phyloP scores from a whole-genome alignment of 2,888 invertebrate genomes.

The Sympetrum striolatum region DNA sequence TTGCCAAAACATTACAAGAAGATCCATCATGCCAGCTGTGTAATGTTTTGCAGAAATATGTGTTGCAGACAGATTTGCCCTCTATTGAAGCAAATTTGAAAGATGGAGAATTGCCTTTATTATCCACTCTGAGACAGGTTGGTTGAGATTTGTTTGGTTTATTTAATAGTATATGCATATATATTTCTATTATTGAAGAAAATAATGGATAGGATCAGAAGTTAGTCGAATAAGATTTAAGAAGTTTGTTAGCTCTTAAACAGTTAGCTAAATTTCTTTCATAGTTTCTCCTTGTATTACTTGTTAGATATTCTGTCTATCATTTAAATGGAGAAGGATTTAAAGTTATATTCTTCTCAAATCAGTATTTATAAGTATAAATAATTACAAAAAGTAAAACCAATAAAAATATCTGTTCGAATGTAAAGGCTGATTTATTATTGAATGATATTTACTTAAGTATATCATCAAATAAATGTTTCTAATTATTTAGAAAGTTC shows the following conservation, averaged over 20 bases:
- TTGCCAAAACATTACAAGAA: slow-evolving; percentile 90
- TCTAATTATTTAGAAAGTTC: too few species aligned
- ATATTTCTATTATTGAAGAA: background rate
- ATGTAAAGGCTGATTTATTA: too few species aligned
- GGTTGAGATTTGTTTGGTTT: background rate
- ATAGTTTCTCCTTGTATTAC: background rate
- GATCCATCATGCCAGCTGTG: slow-evolving; percentile 95
- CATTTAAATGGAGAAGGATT: too few species aligned
- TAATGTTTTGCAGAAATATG: slow-evolving; percentile 84
- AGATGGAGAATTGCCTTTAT: slow-evolving; percentile 82
- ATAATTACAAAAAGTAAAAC: too few species aligned
- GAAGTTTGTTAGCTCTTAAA: too few species aligned
- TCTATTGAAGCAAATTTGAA: slow-evolving; percentile 84
- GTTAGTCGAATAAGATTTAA: background rate
- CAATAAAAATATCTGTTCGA: too few species aligned
- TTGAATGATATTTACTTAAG: too few species aligned
- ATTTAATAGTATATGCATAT: slow-evolving; percentile 44
- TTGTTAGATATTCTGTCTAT: too few species aligned
- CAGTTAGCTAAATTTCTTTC: background rate
- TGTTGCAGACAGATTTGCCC: slow-evolving; percentile 76
- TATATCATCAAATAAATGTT: too few species aligned
- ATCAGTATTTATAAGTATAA: too few species aligned
- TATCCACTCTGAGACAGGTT: slow-evolving; percentile 88
- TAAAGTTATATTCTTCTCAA: too few species aligned
- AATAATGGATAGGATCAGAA: too few species aligned